Conservation (phyloP, 2,797 vertebrate species). For the Sebastes taczanowskii region DNA sequence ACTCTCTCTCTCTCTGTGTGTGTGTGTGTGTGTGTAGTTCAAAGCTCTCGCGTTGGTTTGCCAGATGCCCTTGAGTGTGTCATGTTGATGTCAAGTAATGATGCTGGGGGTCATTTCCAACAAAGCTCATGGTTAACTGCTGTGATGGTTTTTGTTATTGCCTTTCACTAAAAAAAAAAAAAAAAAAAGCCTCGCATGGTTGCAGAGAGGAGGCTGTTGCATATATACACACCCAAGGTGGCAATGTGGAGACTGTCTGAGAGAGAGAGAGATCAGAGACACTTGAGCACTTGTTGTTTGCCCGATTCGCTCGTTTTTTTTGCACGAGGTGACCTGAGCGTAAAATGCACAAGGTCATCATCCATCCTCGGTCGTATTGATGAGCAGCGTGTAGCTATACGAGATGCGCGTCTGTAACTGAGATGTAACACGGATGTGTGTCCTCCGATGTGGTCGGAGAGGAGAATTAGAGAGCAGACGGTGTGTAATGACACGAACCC, state of each 20-base stretch:
- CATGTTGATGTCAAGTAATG: constrained; percentile 71
- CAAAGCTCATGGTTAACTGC: constrained; percentile 53
- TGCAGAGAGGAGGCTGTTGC: constrained; percentile 42
- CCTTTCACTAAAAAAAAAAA: constrained; percentile 32
- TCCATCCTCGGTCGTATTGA: constrained; percentile 37
- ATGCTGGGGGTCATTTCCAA: constrained; percentile 67
- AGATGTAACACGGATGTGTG: constrained; percentile 45
- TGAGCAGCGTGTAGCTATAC: constrained; percentile 6
- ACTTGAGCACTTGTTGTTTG: constrained; percentile 79
- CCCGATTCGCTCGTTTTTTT: constrained; percentile 38
- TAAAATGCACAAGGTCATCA: constrained; percentile 76
- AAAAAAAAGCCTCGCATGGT: constrained; percentile 9
- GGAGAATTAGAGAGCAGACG: constrained; percentile 63
- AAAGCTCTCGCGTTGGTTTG: constrained; percentile 69
- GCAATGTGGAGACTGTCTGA: constrained; percentile 46
- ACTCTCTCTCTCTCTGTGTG: neutral
- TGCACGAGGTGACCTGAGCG: constrained; percentile 61
- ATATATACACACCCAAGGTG: constrained; percentile 48
- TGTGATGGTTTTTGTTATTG: constrained; percentile 20
- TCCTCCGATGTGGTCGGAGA: constrained; percentile 52
- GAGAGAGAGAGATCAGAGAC: constrained; percentile 31
- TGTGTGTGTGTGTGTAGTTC: constrained; percentile 36
- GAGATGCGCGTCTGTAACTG: constrained; percentile 39
- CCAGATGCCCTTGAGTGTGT: constrained; percentile 80
- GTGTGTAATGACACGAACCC: constrained; percentile 59